Percentiles rank a stretch among this genome's conserved stretches.
phyloP scores from a whole-genome alignment of 1,140 invertebrate genomes.

The Bombus superbus region DNA sequence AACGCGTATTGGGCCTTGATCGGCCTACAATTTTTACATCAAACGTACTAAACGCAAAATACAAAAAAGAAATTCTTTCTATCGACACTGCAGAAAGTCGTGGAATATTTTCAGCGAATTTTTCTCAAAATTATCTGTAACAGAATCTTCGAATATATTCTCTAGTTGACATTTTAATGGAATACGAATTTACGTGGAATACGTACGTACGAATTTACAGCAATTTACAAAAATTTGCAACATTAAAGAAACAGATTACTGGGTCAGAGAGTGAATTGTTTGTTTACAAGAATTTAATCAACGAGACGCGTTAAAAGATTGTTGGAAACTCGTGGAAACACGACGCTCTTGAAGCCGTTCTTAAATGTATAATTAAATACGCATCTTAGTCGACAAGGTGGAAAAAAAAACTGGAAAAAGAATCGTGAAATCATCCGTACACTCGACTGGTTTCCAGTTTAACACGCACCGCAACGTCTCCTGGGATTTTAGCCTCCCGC shows the following conservation, averaged over 20 bases:
- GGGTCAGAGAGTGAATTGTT: neutral
- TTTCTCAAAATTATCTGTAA: neutral
- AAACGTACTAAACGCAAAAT: neutral
- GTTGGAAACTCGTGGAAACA: neutral
- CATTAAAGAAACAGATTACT: neutral
- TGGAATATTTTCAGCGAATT: neutral
- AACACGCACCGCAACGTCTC: constrained; percentile 17
- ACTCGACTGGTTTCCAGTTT: constrained; percentile 15
- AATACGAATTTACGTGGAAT: accelerated
- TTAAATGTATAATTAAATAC: neutral
- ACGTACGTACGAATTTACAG: neutral
- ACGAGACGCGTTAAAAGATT: neutral
- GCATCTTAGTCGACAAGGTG: too few relatives aligned
- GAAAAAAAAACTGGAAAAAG: neutral
- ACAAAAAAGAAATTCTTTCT: neutral
- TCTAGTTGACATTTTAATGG: neutral
- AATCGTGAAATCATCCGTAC: neutral
- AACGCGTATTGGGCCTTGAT: constrained; percentile 22
- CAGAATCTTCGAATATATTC: neutral
- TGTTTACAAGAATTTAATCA: neutral
- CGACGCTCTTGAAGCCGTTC: too few relatives aligned
- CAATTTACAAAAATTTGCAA: neutral
- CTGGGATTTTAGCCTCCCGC: constrained; percentile 12
- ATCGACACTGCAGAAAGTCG: neutral
- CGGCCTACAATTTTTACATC: neutral